phyloP scores from a whole-genome alignment of 2,888 invertebrate genomes.

The Pachydiplax longipennis region DNA sequence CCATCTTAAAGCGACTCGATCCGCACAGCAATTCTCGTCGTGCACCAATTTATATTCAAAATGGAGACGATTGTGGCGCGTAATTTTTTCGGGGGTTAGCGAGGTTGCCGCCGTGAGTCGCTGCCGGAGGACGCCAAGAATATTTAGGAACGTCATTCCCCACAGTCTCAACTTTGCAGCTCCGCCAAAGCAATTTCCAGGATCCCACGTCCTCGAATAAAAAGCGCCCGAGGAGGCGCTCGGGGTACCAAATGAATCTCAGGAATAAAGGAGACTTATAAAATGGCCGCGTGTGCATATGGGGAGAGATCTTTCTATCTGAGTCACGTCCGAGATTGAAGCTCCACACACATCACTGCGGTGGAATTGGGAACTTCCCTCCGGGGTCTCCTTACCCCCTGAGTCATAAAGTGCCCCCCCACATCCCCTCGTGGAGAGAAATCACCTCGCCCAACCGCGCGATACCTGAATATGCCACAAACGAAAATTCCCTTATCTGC shows the following conservation, averaged over 20 bases:
- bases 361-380: not conserved
- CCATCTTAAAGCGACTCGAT: not conserved
- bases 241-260: not conserved
- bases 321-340: conserved; percentile 42
- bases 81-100: not conserved
- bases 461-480: not conserved
- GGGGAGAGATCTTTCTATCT: conserved; percentile 30
- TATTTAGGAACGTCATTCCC: not conserved
- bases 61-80: conserved; percentile 18
- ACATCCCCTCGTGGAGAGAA: not conserved
- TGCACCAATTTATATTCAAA: conserved; percentile 2
- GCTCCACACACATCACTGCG: conserved; percentile 23
- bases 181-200: not conserved
- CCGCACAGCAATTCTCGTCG: not conserved
- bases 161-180: not conserved
- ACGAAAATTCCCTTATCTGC: not conserved
- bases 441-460: not conserved
- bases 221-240: not conserved
- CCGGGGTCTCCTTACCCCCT: not conserved
- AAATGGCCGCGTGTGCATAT: not conserved
- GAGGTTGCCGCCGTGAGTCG: not conserved
- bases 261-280: not conserved
- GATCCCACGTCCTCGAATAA: not conserved
- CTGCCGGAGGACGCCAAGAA: not conserved
- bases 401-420: not conserved